phyloP scores from a whole-genome alignment of 2,113 vertebrate species.

The Sminthopsis crassicaudata region DNA sequence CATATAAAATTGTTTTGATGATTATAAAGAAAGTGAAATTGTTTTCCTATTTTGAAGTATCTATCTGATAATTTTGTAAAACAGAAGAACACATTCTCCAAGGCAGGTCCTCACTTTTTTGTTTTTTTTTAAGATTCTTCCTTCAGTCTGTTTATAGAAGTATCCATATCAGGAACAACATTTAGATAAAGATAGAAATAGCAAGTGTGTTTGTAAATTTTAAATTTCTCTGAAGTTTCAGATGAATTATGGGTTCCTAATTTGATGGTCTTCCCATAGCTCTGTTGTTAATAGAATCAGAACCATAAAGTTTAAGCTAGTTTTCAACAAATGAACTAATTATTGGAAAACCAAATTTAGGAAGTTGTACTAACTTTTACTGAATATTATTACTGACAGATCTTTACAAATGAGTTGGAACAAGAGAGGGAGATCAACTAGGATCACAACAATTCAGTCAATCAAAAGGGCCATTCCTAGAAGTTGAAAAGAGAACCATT shows the following conservation, averaged over 20 bases:
- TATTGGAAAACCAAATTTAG: not conserved
- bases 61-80: not conserved
- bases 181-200: not conserved
- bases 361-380: not conserved
- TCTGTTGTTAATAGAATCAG: not conserved
- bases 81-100: not conserved
- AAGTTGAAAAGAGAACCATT: not conserved
- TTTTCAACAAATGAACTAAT: not conserved
- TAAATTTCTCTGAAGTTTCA: not conserved
- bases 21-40: not conserved
- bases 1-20: not conserved
- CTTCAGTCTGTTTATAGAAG: not conserved
- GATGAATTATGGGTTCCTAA: not conserved
- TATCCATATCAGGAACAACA: not conserved
- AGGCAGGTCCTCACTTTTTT: not conserved
- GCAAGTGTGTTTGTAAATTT: not conserved
- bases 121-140: not conserved
- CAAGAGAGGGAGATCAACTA: not conserved
- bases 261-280: not conserved
- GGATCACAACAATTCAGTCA: not conserved
- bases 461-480: not conserved
- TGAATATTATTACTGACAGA: not conserved
- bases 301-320: not conserved
- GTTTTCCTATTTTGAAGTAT: not conserved
- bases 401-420: not conserved